A percentile compares a stretch with the other conserved stretches of the same genome.
Evolutionary conservation across 2,888 invertebrate genomes (phyloP).

Genomic region (Drosophila hawaiiensis): DNA sequence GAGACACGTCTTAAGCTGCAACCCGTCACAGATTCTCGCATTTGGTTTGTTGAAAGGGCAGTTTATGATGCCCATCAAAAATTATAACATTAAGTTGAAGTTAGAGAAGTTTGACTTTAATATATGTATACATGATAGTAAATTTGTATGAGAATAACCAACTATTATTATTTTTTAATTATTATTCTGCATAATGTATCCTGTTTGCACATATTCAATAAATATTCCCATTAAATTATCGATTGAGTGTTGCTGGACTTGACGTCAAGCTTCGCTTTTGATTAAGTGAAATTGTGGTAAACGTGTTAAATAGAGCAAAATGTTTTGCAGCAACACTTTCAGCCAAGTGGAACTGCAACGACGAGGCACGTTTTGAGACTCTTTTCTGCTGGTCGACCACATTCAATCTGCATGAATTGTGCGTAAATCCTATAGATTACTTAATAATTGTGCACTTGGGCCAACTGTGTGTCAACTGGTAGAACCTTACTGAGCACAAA

Average conservation of each 20-base stretch:
- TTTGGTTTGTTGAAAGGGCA: not conserved
- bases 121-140: not conserved
- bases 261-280: too few relatives aligned
- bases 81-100: not conserved
- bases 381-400: slow-evolving; percentile 1
- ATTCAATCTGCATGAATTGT: slow-evolving; percentile 3
- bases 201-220: not conserved
- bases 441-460: slow-evolving; percentile 49
- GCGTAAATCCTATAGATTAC: slow-evolving; percentile 33
- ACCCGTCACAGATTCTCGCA: too few relatives aligned
- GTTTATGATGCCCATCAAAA: not conserved
- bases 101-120: not conserved
- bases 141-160: not conserved
- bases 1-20: too few relatives aligned
- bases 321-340: not conserved
- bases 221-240: not conserved
- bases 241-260: not conserved
- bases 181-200: not conserved
- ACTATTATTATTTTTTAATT: not conserved
- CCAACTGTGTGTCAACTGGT: slow-evolving; percentile 44
- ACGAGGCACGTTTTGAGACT: not conserved
- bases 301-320: not conserved
- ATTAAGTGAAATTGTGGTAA: not conserved
- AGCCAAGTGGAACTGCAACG: not conserved
- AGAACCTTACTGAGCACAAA: slow-evolving; percentile 30